Percentiles rank a stretch among this genome's conserved stretches.
Conservation (phyloP, 2,797 vertebrate genomes). For the Oreonectes daqikongensis region DNA sequence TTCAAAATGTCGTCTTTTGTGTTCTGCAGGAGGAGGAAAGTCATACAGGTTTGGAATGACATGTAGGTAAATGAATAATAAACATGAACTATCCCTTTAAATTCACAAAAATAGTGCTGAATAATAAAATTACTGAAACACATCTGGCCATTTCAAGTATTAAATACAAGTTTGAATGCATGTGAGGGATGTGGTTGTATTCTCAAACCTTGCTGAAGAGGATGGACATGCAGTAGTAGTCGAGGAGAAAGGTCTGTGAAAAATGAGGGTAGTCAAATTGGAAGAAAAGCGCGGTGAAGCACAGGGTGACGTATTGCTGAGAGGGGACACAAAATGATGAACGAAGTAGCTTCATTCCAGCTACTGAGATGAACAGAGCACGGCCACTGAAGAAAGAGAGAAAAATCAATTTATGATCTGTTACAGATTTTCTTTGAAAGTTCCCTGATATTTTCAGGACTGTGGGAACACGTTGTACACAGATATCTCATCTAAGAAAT, state of each 20-base stretch:
- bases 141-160: too few relatives aligned
- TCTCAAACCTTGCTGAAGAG: conserved; percentile 87
- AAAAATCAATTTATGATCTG: too few relatives aligned
- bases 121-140: too few relatives aligned
- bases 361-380: conserved; percentile 87
- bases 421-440: too few relatives aligned
- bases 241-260: conserved; percentile 88
- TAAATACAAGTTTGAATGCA: not conserved
- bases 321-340: conserved; percentile 87
- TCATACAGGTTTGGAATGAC: too few relatives aligned
- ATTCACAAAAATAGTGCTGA: not conserved
- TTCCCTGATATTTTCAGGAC: not conserved
- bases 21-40: too few relatives aligned
- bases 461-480: not conserved
- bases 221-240: conserved; percentile 93
- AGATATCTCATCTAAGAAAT: too few relatives aligned
- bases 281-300: conserved; percentile 91
- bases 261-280: conserved; percentile 88
- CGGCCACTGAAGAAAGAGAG: conserved; percentile 74
- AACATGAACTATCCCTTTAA: not conserved
- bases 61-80: too few relatives aligned
- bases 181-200: conserved; percentile 8
- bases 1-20: too few relatives aligned
- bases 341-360: conserved; percentile 89
- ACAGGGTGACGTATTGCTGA: conserved; percentile 88